Base-by-base conservation (phyloP, 2,888 invertebrate species). In the Stenodera caucasica region DNA sequence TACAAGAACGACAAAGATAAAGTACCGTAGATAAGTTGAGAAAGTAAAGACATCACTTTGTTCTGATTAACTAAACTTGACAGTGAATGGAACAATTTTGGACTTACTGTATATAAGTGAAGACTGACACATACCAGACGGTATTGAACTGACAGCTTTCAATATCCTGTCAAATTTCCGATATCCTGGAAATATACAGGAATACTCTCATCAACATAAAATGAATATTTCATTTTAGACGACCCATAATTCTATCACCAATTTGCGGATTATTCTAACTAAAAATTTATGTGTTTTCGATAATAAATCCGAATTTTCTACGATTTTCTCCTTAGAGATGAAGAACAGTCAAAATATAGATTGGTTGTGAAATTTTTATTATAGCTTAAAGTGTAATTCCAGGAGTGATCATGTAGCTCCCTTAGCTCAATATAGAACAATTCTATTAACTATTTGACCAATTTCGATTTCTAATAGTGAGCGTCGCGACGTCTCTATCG, bases 81-180 rank as follows among this genome's bases (percentile, higher is more conserved):
- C 45, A 45, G 45, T 3, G 45, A 45, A 45, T 45, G 45, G 53
- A 29, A 57, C 35, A 55, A 45, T 60, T 60, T 60, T 33, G 40
- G 55, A 21, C 45, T 12, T 45, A 18, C 45, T 21, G 11, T 32
- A 11, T 8, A 11, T 45, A 45, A 21, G 11, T 58, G 12, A 15
- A 37, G 37, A 61, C 55, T 65, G 61, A 64, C 61, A 61, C 53
- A 58, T 65, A 57, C 55, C 18, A 52, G 30, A 56, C 45, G 21
- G 21, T 50, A 53, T 50, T 45, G 53, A 54, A 63, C 58, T 62
- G 63, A 64, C 61, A 64, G 61, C 57, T 61, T 64, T 66, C 66
- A 66, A 66, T 66, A 66, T 66, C 66, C 64, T 64, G 63, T 61
- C 64, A 64, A 59, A 64, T 66, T 64, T 66, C 66, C 66, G 58